These are phyloP conservation scores for Aporophyla lueneburgensis DNA, from an alignment of 2,888 invertebrate genomes.

Conservation along the genomic window DNA sequence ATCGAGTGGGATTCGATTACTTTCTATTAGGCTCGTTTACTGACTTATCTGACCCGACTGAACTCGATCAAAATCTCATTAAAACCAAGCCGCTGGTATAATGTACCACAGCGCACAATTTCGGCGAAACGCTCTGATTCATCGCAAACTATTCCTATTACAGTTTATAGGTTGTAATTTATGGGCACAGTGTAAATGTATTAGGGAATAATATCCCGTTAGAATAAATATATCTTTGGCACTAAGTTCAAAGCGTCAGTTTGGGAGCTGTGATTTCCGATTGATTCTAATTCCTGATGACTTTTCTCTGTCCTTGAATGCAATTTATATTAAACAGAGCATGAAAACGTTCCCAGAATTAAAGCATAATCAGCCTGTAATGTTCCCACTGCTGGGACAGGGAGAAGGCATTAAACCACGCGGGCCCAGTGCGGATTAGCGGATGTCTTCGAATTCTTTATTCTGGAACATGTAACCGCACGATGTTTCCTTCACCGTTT, in stretches of 20 bases:
- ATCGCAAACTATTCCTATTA: conserved; percentile 29
- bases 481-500: too few species aligned
- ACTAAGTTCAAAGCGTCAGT: conserved; percentile 39
- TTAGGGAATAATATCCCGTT: conserved; percentile 8
- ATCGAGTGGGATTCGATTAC: not conserved
- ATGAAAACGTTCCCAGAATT: not conserved
- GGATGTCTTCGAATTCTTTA: too few species aligned
- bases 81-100: not conserved
- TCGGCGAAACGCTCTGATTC: conserved; percentile 38
- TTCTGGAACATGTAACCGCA: too few species aligned
- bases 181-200: conserved; percentile 21
- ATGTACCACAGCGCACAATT: not conserved
- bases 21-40: not conserved
- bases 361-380: too few species aligned
- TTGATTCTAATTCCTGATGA: conserved; percentile 23
- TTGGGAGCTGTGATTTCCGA: conserved; percentile 25
- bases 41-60: not conserved
- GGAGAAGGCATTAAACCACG: too few species aligned
- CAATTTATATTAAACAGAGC: not conserved
- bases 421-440: too few species aligned
- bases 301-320: not conserved
- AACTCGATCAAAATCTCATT: not conserved
- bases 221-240: conserved; percentile 48
- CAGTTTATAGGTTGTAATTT: conserved; percentile 45
- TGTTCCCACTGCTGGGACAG: too few species aligned